phyloP scores from a whole-genome alignment of 2,797 vertebrate species.

The Cyprinodon diabolis region DNA sequence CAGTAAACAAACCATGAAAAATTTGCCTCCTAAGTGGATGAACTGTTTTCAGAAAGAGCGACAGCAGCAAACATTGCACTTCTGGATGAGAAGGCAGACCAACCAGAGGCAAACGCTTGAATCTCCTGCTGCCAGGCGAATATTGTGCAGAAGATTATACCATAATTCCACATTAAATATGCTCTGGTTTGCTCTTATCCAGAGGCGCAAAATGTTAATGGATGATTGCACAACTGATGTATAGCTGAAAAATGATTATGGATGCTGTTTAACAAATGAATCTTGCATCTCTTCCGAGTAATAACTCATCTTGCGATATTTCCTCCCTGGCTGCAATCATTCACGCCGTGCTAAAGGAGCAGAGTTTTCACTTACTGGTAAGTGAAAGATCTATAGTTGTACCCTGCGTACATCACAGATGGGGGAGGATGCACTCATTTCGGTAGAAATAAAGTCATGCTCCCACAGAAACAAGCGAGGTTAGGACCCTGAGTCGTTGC shows the following conservation, averaged over 20 bases:
- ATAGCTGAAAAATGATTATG: conserved; percentile 49
- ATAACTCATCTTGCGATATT: conserved; percentile 52
- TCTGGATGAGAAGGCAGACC: conserved; percentile 29
- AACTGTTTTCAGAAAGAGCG: conserved; percentile 24
- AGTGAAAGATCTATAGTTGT: conserved; percentile 56
- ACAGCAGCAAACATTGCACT: conserved; percentile 35
- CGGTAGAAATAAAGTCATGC: conserved; percentile 58
- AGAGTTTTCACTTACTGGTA: conserved; percentile 53
- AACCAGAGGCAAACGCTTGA: conserved; percentile 32
- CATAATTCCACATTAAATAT: conserved; percentile 55
- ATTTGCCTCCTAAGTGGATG: conserved; percentile 17
- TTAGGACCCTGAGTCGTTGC: conserved; percentile 67
- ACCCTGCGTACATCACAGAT: conserved; percentile 37
- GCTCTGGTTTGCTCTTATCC: conserved; percentile 55
- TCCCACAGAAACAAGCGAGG: conserved; percentile 59
- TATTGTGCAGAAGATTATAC: conserved; percentile 42
- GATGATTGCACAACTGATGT: conserved; percentile 57
- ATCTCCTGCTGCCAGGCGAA: conserved; percentile 40
- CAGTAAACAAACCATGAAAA: conserved; percentile 7
- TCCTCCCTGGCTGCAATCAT: conserved; percentile 33
- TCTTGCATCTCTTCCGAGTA: conserved; percentile 41
- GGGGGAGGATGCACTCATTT: conserved; percentile 63
- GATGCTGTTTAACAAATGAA: conserved; percentile 61
- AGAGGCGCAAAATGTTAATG: conserved; percentile 63
- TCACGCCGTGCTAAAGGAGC: conserved; percentile 45